phyloP scores from a whole-genome alignment of 2,888 invertebrate genomes.

The Halictus ligatus region DNA sequence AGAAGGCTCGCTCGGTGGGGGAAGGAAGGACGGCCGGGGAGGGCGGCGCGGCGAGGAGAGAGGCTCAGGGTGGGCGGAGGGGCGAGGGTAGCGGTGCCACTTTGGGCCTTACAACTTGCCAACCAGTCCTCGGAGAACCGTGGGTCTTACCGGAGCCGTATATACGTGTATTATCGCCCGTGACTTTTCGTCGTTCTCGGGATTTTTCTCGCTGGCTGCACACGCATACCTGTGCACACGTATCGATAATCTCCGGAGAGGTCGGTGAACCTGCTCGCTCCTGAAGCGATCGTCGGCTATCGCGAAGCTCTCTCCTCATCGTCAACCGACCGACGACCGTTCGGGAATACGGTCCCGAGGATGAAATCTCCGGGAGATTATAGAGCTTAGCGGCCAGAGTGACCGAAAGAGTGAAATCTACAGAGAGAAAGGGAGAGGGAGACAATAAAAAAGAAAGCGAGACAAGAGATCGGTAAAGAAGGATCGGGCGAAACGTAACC shows the following conservation, averaged over 20 bases:
- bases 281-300: slow-evolving; percentile 10
- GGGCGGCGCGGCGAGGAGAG: slow-evolving; percentile 64
- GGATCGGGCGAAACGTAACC: slow-evolving; percentile 23
- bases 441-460: background rate
- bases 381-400: slow-evolving; percentile 31
- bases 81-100: slow-evolving; percentile 77
- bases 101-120: slow-evolving; percentile 75
- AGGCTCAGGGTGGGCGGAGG: slow-evolving; percentile 68
- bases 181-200: slow-evolving; percentile 57
- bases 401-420: background rate
- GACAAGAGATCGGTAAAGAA: background rate
- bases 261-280: slow-evolving; percentile 58
- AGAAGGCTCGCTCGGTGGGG: slow-evolving; percentile 65
- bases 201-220: slow-evolving; percentile 45
- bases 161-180: slow-evolving; percentile 56
- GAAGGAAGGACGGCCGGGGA: slow-evolving; percentile 68
- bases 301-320: background rate
- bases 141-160: slow-evolving; percentile 73
- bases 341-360: slow-evolving; percentile 27
- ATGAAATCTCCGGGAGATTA: slow-evolving; percentile 66
- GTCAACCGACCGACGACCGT: background rate
- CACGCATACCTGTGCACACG: slow-evolving; percentile 12
- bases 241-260: slow-evolving; percentile 42
- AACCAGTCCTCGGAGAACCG: slow-evolving; percentile 82
- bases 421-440: background rate